These are phyloP conservation scores for Eudasyphora cyanicolor DNA, from an alignment of 2,888 invertebrate species.

Conservation along the genomic window DNA sequence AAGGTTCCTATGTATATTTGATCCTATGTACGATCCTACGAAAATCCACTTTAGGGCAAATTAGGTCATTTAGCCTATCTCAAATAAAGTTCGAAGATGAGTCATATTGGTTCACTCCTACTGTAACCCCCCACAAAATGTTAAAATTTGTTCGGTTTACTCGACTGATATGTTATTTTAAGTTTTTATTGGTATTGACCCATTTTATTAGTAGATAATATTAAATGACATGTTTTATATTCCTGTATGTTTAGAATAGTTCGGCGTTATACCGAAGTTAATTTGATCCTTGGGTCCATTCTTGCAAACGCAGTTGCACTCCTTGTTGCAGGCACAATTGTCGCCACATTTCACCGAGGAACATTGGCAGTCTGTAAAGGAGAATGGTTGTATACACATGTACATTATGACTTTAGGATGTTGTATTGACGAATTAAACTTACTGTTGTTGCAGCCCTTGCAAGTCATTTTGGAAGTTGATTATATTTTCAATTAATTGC, in stretches of 20 bases:
- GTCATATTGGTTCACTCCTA: too few relatives aligned
- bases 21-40: too few relatives aligned
- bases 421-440: slow-evolving; percentile 60
- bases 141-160: too few relatives aligned
- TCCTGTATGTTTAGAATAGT: too few relatives aligned
- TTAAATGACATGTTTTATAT: too few relatives aligned
- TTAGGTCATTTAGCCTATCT: too few relatives aligned
- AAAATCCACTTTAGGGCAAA: too few relatives aligned
- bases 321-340: slow-evolving; percentile 72
- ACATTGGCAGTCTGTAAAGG: slow-evolving; percentile 71
- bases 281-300: slow-evolving; percentile 71
- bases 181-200: neutral
- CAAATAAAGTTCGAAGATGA: too few relatives aligned
- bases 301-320: slow-evolving; percentile 73
- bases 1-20: too few relatives aligned
- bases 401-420: neutral
- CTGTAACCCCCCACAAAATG: too few relatives aligned
- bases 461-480: slow-evolving; percentile 68
- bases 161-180: neutral
- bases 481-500: neutral
- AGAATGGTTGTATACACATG: too few relatives aligned
- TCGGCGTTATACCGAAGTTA: too few relatives aligned
- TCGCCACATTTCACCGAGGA: slow-evolving; percentile 72
- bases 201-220: neutral
- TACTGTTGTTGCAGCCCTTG: slow-evolving; percentile 72